Percentiles rank a stretch among this genome's conserved stretches.
Conservation (phyloP, 2,888 invertebrate species). For the Volucella inanis region DNA sequence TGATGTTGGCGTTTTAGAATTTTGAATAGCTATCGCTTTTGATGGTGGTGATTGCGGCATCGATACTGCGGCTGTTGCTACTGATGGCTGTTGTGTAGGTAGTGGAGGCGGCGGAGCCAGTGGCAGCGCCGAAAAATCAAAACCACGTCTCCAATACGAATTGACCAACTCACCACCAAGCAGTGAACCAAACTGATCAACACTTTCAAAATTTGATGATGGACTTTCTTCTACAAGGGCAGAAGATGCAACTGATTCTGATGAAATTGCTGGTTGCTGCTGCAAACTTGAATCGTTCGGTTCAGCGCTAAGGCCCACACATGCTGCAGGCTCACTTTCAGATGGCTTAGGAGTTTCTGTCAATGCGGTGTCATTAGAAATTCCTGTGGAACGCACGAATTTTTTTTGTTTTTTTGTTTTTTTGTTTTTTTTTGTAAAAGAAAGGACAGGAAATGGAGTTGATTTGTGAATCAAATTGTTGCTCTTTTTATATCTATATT, state of each 20-base stretch:
- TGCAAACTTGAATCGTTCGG: conserved; percentile 50
- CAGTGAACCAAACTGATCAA: conserved; percentile 89
- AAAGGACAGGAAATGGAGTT: conserved; percentile 42
- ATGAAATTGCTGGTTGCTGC: conserved; percentile 35
- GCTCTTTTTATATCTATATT: conserved; percentile 28
- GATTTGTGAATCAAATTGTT: conserved; percentile 27
- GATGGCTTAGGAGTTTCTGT: conserved; percentile 76
- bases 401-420: conserved; percentile 66
- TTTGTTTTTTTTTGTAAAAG: conserved; percentile 25
- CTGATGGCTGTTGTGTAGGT: conserved; percentile 46
- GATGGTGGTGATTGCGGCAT: conserved; percentile 73
- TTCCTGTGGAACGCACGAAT: conserved; percentile 82
- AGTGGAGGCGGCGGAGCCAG: conserved; percentile 76
- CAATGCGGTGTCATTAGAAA: conserved; percentile 80
- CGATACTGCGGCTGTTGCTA: conserved; percentile 50
- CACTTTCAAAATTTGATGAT: conserved; percentile 85
- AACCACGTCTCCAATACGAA: conserved; percentile 89
- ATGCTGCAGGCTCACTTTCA: conserved; percentile 73
- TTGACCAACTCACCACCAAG: conserved; percentile 92
- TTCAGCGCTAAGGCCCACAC: conserved; percentile 56
- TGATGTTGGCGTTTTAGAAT: conserved; percentile 80
- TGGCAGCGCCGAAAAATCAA: conserved; percentile 83
- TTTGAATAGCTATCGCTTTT: conserved; percentile 77
- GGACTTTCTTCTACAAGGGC: conserved; percentile 79
- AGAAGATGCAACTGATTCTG: conserved; percentile 69